Evolutionary conservation across 1,140 invertebrate genomes (phyloP), one percentile per base, ranked within the genome.

Genomic region (Ericerus pela): DNA sequence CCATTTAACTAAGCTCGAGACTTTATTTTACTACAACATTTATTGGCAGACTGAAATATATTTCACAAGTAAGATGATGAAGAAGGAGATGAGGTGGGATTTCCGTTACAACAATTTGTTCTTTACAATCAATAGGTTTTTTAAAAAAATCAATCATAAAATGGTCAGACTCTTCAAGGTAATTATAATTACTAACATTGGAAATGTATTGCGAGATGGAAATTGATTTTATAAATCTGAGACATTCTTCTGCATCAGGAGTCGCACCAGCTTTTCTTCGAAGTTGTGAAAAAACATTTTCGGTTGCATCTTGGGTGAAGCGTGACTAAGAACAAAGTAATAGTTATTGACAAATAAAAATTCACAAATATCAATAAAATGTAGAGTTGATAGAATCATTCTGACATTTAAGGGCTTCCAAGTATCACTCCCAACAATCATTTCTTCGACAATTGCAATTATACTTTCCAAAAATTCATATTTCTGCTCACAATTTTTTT

Each of bases 271-370:
- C 26, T 53, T 28, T 33, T 37, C 51, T 53, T 53, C 56, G 22
- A n/a, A 57, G 16, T 28, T 52, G 47, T 2, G 51, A 53, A 4
- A 57, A 57, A 27, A 57, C 51, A 30, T 57, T 57, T 27, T 57
- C 56, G 6, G 53, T 0, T 26, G 43, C 51, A 27, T 57, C 56
- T 41, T 57, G 51, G 12, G 56, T 57, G 26, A 53, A 57, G 36
- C 56, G 28, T 18, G 24, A n/a, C 8, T 22, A 11, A 56, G 20
- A 8, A 51, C 5, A 51, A 27, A 52, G 14, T 11, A 52, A 28
- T 16, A 27, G 18, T 24, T 24, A 47, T 43, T 18, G 18, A 53
- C 18, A 2, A 53, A 30, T 0, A 41, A 16, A 8, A 41, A 41
- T 16, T 41, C 37, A 6, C 14, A 5, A 41, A 41, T 41, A 41